phyloP scores from a whole-genome alignment of 2,113 vertebrate species.

The Spermophilus dauricus region DNA sequence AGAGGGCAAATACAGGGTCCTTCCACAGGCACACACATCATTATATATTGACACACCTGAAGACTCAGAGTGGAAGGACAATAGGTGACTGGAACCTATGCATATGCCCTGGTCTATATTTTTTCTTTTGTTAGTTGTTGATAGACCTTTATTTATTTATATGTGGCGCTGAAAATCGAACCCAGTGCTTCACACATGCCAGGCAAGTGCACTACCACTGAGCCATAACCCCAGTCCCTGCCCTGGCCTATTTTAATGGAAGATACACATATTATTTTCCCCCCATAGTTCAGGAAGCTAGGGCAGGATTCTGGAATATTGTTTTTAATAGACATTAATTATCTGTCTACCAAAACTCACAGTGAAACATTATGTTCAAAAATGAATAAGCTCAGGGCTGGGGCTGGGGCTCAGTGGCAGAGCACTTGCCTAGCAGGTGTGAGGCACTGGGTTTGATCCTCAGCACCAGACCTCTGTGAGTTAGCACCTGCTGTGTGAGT shows the following conservation, averaged over 20 bases:
- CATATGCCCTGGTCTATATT: not conserved
- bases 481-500: not conserved
- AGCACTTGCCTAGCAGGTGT: too few relatives aligned
- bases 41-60: not conserved
- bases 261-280: not conserved
- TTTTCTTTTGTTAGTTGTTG: too few relatives aligned
- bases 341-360: not conserved
- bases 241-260: not conserved
- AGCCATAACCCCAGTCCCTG: too few relatives aligned
- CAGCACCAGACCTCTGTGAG: too few relatives aligned
- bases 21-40: not conserved
- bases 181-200: too few relatives aligned
- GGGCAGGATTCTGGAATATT: not conserved
- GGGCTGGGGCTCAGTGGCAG: too few relatives aligned
- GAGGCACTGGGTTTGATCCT: too few relatives aligned
- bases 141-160: too few relatives aligned
- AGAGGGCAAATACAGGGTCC: not conserved
- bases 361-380: not conserved
- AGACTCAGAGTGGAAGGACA: not conserved
- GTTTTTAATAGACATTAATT: conserved; percentile 9
- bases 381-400: not conserved
- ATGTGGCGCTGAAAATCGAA: too few relatives aligned
- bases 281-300: conserved; percentile 5
- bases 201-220: too few relatives aligned
- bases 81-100: not conserved